Conservation (phyloP, 2,113 vertebrate species). For the Gallinago jamesoni region DNA sequence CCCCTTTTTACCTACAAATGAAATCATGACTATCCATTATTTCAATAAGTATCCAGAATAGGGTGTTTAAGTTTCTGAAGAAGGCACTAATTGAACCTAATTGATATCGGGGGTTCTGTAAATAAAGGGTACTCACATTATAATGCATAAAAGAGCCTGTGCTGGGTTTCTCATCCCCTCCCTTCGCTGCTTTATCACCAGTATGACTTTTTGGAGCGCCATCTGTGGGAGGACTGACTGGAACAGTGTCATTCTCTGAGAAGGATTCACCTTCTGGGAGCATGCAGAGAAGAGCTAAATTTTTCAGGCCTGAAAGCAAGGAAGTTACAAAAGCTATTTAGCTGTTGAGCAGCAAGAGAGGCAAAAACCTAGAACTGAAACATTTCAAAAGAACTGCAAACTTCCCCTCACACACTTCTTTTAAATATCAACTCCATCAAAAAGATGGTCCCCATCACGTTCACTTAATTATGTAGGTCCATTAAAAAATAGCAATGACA, state of each 20-base stretch:
- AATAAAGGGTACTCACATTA: constrained; percentile 24
- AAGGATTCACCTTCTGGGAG: constrained; percentile 82
- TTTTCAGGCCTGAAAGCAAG: constrained; percentile 81
- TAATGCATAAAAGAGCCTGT: neutral
- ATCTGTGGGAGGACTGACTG: constrained; percentile 43
- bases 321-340: neutral
- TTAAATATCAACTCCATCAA: neutral
- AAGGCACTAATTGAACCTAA: neutral
- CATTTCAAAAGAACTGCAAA: neutral
- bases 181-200: neutral
- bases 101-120: neutral
- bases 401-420: neutral
- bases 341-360: neutral
- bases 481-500: neutral
- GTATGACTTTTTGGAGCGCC: neutral
- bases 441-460: neutral
- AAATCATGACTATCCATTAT: neutral
- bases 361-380: neutral
- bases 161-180: neutral
- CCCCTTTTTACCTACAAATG: neutral
- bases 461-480: neutral
- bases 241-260: constrained; percentile 68
- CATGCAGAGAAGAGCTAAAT: constrained; percentile 86
- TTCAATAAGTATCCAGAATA: neutral
- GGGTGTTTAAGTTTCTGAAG: neutral